Evolutionary conservation across 2,797 vertebrate species (phyloP).

Genomic region (Emydoidea blandingii): DNA sequence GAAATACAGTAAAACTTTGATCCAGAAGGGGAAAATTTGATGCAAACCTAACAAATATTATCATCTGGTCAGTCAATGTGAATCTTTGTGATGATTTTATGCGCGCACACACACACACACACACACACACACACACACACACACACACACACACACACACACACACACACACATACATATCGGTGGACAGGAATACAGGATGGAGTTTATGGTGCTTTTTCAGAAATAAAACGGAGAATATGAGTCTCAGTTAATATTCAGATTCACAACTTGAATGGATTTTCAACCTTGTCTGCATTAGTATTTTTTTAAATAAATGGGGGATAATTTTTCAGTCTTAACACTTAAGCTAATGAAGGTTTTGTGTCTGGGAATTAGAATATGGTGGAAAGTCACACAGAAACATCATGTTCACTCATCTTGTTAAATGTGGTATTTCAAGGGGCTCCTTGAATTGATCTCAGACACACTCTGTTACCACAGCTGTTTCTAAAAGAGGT

Average conservation of each 20-base stretch:
- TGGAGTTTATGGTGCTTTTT: not conserved
- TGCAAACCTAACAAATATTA: not conserved
- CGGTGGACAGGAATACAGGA: not conserved
- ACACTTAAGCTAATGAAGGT: not conserved
- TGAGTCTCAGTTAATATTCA: not conserved
- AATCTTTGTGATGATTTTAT: not conserved
- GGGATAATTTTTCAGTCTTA: not conserved
- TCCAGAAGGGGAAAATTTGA: not conserved
- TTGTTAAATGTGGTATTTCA: not conserved
- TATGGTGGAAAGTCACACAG: not conserved
- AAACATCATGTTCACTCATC: not conserved
- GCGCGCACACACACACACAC: rapidly evolving
- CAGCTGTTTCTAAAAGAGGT: slow-evolving; percentile 29
- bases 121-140: rapidly evolving
- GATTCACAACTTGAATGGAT: not conserved
- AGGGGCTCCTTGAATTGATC: slow-evolving; percentile 9
- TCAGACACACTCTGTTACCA: slow-evolving; percentile 15
- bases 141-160: rapidly evolving
- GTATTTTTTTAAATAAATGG: not conserved
- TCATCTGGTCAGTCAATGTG: not conserved
- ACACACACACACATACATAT: too few relatives aligned
- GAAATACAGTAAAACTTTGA: not conserved
- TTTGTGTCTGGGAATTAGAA: not conserved
- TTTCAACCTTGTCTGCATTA: not conserved
- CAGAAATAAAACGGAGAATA: not conserved